These are phyloP conservation scores for Dendrolimus pini DNA, from an alignment of 2,888 invertebrate genomes.

Conservation along the genomic window DNA sequence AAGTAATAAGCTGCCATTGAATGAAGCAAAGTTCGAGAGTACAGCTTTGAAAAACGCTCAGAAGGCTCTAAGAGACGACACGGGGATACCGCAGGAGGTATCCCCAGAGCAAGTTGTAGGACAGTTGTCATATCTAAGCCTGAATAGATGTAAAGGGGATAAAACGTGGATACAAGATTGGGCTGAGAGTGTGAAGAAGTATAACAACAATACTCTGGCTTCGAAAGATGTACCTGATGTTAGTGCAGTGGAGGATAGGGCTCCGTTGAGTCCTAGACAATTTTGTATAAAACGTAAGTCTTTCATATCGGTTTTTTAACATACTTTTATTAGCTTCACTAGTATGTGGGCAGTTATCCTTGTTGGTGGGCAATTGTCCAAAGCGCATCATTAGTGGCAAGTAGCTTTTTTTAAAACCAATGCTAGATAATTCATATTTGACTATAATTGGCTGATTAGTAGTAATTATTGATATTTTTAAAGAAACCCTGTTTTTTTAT, in stretches of 20 bases:
- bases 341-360: too few species aligned
- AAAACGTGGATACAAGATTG: constrained; percentile 80
- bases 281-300: constrained; percentile 56
- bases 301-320: constrained; percentile 3
- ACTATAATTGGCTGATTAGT: too few species aligned
- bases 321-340: constrained; percentile 4
- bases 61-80: constrained; percentile 47
- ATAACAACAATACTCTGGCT: constrained; percentile 53
- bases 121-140: constrained; percentile 59
- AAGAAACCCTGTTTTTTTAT: too few species aligned
- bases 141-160: constrained; percentile 69
- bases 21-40: constrained; percentile 56
- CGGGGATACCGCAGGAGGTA: constrained; percentile 34
- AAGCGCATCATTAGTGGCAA: too few species aligned
- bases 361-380: too few species aligned
- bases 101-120: constrained; percentile 57
- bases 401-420: too few species aligned
- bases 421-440: too few species aligned
- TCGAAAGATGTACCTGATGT: constrained; percentile 1
- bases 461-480: too few species aligned
- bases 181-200: constrained; percentile 78
- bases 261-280: constrained; percentile 60
- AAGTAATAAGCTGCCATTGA: constrained; percentile 39
- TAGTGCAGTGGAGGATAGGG: constrained; percentile 39
- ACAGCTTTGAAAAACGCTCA: constrained; percentile 57